Evolutionary conservation across 2,797 vertebrate genomes (phyloP).

Genomic region (Pseudopleuronectes americanus): DNA sequence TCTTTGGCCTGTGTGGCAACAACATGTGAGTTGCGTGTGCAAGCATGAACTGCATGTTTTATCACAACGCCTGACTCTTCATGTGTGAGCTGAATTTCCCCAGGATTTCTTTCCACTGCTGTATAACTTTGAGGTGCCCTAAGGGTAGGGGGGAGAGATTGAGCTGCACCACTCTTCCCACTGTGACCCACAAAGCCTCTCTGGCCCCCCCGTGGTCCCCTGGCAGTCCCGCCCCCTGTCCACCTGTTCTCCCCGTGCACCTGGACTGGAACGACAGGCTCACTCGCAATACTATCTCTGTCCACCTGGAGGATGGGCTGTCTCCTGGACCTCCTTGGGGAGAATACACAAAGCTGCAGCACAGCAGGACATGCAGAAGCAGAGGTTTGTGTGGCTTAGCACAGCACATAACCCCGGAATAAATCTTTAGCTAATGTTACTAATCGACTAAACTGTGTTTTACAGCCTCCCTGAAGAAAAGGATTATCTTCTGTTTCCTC

Average conservation of each 20-base stretch:
- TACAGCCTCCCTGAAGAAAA: slow-evolving; percentile 24
- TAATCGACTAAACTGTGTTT: slow-evolving; percentile 29
- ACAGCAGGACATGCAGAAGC: slow-evolving; percentile 34
- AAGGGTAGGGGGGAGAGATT: slow-evolving; percentile 65
- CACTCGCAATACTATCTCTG: slow-evolving; percentile 7
- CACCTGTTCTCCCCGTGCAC: slow-evolving; percentile 61
- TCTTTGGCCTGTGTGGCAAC: slow-evolving; percentile 8
- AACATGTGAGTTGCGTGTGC: slow-evolving; percentile 13
- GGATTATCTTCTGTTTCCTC: slow-evolving; percentile 14
- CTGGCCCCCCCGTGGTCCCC: slow-evolving; percentile 48
- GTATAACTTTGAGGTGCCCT: slow-evolving; percentile 57
- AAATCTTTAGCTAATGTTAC: slow-evolving; percentile 22
- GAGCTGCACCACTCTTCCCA: slow-evolving; percentile 68
- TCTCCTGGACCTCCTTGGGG: slow-evolving; percentile 31
- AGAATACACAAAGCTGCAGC: slow-evolving; percentile 40
- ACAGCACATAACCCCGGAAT: slow-evolving; percentile 37
- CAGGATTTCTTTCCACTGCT: slow-evolving; percentile 61
- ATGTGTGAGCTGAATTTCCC: slow-evolving; percentile 42
- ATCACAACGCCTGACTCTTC: slow-evolving; percentile 29
- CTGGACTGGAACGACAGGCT: slow-evolving; percentile 52
- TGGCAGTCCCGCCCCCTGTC: slow-evolving; percentile 48
- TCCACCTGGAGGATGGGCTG: slow-evolving; percentile 37
- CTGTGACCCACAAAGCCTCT: slow-evolving; percentile 64
- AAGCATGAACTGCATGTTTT: slow-evolving; percentile 19
- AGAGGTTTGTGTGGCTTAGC: slow-evolving; percentile 24